Conservation (phyloP, 2,113 vertebrate genomes). For the Guaruba guarouba region DNA sequence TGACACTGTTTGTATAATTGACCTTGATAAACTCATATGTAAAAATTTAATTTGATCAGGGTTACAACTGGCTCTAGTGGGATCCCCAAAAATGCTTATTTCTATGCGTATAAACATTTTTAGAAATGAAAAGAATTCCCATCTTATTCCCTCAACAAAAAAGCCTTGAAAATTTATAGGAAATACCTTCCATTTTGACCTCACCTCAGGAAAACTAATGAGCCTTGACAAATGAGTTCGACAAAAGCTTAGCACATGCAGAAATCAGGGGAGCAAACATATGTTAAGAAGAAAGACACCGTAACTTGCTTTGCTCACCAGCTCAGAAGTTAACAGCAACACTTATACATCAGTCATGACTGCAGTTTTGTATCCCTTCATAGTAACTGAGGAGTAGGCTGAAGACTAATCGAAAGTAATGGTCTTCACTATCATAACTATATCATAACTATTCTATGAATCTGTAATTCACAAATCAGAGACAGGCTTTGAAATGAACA, state of each 20-base stretch:
- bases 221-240: not conserved
- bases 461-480: not conserved
- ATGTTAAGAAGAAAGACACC: not conserved
- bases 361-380: not conserved
- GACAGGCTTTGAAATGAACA: not conserved
- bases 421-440: not conserved
- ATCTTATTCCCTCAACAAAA: not conserved
- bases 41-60: not conserved
- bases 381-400: not conserved
- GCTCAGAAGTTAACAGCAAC: not conserved
- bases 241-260: not conserved
- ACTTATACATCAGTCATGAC: rapidly evolving
- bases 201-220: not conserved
- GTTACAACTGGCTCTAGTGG: not conserved
- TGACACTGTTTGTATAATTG: not conserved
- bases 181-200: not conserved
- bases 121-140: not conserved
- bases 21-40: not conserved
- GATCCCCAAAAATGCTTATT: not conserved
- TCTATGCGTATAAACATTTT: not conserved
- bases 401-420: not conserved
- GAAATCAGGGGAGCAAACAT: not conserved
- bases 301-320: not conserved
- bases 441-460: too few relatives aligned
- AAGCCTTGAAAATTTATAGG: not conserved